Conservation (phyloP, 2,888 invertebrate species). For the Drosophila paucipuncta region DNA sequence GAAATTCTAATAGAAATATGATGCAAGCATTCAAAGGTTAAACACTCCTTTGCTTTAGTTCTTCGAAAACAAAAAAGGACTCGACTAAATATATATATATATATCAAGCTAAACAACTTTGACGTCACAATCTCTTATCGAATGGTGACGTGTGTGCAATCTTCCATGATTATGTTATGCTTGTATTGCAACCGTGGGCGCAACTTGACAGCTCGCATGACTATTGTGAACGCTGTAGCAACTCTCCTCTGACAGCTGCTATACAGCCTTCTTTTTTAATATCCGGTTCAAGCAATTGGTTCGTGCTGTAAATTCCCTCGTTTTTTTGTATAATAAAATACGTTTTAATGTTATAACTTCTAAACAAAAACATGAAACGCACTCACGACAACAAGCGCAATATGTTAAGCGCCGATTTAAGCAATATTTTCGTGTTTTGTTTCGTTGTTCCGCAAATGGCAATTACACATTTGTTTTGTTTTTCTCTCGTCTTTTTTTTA, state of each 20-base stretch:
- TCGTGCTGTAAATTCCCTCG: conserved; percentile 73
- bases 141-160: neutral
- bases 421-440: conserved; percentile 42
- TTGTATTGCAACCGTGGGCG: conserved; percentile 29
- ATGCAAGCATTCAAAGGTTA: neutral
- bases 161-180: neutral
- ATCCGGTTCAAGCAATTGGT: conserved; percentile 84
- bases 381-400: conserved; percentile 2
- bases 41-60: neutral
- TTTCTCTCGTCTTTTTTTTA: conserved; percentile 20
- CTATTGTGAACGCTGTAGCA: conserved; percentile 44
- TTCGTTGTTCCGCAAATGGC: conserved; percentile 17
- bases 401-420: conserved; percentile 7
- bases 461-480: conserved; percentile 38
- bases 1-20: neutral
- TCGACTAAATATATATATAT: neutral
- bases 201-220: conserved; percentile 38
- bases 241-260: conserved; percentile 53
- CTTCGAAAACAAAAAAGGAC: neutral
- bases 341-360: conserved; percentile 28
- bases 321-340: conserved; percentile 46
- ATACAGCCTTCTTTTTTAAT: conserved; percentile 81
- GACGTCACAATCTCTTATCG: neutral
- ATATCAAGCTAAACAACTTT: neutral
- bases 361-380: conserved; percentile 48